Percentiles rank a stretch among this genome's conserved stretches.
Evolutionary conservation across 2,113 vertebrate genomes (phyloP).

Genomic region (Origma solitaria): DNA sequence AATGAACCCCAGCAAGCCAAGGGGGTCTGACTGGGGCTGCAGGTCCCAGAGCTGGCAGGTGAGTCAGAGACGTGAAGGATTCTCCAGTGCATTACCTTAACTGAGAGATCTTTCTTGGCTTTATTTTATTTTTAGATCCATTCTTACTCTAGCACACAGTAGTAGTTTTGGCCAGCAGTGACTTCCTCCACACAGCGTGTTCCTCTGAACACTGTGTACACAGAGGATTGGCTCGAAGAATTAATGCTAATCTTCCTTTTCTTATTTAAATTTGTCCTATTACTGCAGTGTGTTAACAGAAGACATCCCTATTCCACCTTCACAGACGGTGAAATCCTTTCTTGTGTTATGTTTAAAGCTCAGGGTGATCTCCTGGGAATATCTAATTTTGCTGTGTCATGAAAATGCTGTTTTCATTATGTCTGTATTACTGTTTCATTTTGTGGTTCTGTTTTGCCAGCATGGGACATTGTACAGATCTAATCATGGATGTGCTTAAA

Average conservation of each 20-base stretch:
- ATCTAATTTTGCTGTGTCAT: slow-evolving; percentile 4
- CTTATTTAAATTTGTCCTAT: not conserved
- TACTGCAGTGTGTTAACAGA: not conserved
- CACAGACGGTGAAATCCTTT: not conserved
- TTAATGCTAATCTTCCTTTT: not conserved
- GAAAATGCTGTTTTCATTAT: not conserved
- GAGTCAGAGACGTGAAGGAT: not conserved
- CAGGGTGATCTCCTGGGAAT: slow-evolving; percentile 8
- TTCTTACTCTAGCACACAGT: not conserved
- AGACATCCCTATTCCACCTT: not conserved
- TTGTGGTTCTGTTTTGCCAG: not conserved
- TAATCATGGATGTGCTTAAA: not conserved
- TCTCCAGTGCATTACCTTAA: not conserved
- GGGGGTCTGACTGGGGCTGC: not conserved
- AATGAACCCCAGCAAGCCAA: not conserved
- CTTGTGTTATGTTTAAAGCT: slow-evolving; percentile 3
- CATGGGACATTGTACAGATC: not conserved
- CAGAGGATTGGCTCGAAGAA: not conserved
- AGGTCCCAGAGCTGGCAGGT: not conserved
- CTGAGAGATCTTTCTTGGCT: not conserved
- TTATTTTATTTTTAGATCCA: not conserved
- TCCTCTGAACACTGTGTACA: not conserved
- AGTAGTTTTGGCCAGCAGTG: not conserved
- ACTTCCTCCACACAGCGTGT: not conserved
- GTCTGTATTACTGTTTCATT: not conserved